Conservation (phyloP, 1,140 invertebrate genomes). For the Atopsyche davidsoni region DNA sequence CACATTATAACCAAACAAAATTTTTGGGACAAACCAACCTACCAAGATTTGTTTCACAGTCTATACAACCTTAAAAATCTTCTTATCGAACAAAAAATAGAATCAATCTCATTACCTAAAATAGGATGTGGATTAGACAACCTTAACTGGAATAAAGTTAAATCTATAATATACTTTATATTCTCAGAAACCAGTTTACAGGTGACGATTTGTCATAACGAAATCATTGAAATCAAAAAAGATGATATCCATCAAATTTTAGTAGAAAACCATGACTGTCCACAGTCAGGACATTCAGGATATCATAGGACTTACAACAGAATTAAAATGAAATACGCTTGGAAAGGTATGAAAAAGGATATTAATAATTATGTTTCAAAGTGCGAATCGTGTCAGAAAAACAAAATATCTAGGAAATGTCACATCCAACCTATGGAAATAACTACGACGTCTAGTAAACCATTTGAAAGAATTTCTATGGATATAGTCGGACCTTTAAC, state of each 20-base stretch:
- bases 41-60: slow-evolving; percentile 21
- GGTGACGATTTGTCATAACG: slow-evolving; percentile 20
- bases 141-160: slow-evolving; percentile 24
- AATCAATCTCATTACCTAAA: slow-evolving; percentile 14
- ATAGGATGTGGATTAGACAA: slow-evolving; percentile 9
- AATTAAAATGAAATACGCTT: slow-evolving; percentile 32
- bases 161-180: slow-evolving; percentile 20
- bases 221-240: slow-evolving; percentile 15
- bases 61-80: slow-evolving; percentile 16
- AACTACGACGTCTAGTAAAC: slow-evolving; percentile 30
- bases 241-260: too few relatives aligned
- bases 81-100: slow-evolving; percentile 15
- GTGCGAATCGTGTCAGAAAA: slow-evolving; percentile 31
- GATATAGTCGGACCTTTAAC: slow-evolving; percentile 35
- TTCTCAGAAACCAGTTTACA: slow-evolving; percentile 20
- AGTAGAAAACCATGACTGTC: too few relatives aligned
- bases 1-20: slow-evolving; percentile 20
- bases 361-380: slow-evolving; percentile 32
- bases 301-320: slow-evolving; percentile 29
- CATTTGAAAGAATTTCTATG: slow-evolving; percentile 30
- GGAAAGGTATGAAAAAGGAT: slow-evolving; percentile 32
- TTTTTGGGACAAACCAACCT: slow-evolving; percentile 22
- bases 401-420: slow-evolving; percentile 30
- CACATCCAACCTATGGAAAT: slow-evolving; percentile 33
- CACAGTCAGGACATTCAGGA: slow-evolving; percentile 33